These are phyloP conservation scores for Ligdia adustata DNA, from an alignment of 2,888 invertebrate genomes.

Conservation along the genomic window DNA sequence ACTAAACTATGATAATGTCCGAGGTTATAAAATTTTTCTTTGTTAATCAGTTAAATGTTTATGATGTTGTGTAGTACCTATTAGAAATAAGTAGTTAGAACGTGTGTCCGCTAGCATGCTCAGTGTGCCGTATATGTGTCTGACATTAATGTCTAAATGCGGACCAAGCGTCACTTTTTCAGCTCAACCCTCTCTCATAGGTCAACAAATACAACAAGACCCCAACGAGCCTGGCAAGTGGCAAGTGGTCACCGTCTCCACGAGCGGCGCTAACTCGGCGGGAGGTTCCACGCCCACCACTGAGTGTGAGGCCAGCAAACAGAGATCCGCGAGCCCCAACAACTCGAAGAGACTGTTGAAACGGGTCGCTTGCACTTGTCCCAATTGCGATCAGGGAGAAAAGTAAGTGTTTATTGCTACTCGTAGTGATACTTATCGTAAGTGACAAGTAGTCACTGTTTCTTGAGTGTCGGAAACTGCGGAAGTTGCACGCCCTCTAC, in stretches of 20 bases:
- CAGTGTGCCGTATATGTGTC: conserved; percentile 23
- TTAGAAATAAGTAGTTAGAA: too few species aligned
- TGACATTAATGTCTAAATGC: conserved; percentile 21
- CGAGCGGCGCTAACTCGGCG: conserved; percentile 29
- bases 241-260: conserved; percentile 86
- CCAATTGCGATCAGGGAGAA: conserved; percentile 96
- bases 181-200: conserved; percentile 45
- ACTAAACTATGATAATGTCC: too few species aligned
- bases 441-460: too few species aligned
- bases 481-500: too few species aligned
- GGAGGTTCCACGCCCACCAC: conserved; percentile 31
- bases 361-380: conserved; percentile 98
- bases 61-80: too few species aligned
- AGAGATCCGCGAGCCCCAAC: conserved; percentile 56
- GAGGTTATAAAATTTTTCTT: too few species aligned
- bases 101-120: conserved; percentile 10
- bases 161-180: conserved; percentile 25
- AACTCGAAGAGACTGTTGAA: conserved; percentile 84
- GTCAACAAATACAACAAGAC: conserved; percentile 91
- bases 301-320: conserved; percentile 70
- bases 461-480: too few species aligned
- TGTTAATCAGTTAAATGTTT: too few species aligned
- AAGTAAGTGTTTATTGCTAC: conserved; percentile 78
- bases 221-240: conserved; percentile 93
- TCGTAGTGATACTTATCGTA: too few species aligned